Evolutionary conservation across 1,140 invertebrate species (phyloP).

Genomic region (Vanessa atalanta): DNA sequence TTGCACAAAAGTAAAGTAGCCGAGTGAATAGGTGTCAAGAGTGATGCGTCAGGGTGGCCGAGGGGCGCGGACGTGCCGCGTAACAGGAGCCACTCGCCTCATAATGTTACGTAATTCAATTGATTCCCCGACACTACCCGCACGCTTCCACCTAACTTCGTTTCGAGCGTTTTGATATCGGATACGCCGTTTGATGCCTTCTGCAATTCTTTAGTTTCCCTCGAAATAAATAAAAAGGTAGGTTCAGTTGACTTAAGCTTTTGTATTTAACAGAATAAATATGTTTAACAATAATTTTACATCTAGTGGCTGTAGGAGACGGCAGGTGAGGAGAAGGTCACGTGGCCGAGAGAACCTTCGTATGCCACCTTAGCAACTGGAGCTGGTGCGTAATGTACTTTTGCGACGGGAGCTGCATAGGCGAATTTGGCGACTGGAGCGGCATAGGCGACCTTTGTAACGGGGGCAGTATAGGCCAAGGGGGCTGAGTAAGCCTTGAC

Average conservation of each 20-base stretch:
- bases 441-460: constrained; percentile 48
- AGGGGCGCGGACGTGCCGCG: constrained; percentile 69
- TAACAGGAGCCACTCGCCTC: constrained; percentile 72
- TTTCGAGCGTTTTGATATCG: constrained; percentile 79
- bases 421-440: constrained; percentile 47
- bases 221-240: constrained; percentile 50
- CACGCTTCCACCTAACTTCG: constrained; percentile 75
- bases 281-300: constrained; percentile 20
- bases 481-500: constrained; percentile 51
- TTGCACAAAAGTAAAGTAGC: constrained; percentile 58
- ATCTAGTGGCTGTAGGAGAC: constrained; percentile 63
- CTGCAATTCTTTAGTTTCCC: constrained; percentile 57
- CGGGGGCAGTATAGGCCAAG: constrained; percentile 44
- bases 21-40: constrained; percentile 73
- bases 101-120: constrained; percentile 80
- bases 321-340: constrained; percentile 59
- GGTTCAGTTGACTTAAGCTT: constrained; percentile 47
- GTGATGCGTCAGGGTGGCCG: constrained; percentile 67
- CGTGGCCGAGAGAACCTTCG: constrained; percentile 46
- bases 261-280: constrained; percentile 53
- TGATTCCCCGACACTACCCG: constrained; percentile 77
- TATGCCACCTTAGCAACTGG: constrained; percentile 46
- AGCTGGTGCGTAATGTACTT: constrained; percentile 42
- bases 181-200: constrained; percentile 73
- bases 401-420: constrained; percentile 45